Evolutionary conservation across 2,113 vertebrate genomes (phyloP).

Genomic region (Odontesthes bonariensis): DNA sequence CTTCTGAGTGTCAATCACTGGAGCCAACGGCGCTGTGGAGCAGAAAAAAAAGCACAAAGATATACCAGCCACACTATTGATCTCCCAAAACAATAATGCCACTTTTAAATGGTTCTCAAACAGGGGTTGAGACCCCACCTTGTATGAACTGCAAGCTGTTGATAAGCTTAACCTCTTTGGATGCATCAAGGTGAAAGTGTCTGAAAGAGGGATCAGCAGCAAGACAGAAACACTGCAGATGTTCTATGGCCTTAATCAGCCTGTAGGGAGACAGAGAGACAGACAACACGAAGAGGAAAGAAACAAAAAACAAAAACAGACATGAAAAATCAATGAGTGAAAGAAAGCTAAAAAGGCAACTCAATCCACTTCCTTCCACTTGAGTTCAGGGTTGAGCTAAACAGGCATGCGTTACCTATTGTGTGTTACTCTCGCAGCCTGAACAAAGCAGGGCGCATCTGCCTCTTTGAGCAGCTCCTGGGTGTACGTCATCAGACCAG

Average conservation of each 20-base stretch:
- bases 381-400: neutral
- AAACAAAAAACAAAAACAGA: neutral
- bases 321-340: neutral
- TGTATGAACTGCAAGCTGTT: constrained; percentile 89
- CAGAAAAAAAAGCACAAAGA: neutral
- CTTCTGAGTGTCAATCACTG: constrained; percentile 96
- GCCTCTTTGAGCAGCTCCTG: constrained; percentile 97
- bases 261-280: constrained; percentile 68
- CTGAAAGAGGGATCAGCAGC: constrained; percentile 89
- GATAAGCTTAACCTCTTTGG: constrained; percentile 90
- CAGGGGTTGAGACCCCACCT: constrained; percentile 77
- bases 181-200: constrained; percentile 90
- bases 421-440: constrained; percentile 93
- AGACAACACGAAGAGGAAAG: neutral
- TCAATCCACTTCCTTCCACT: neutral
- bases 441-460: constrained; percentile 94
- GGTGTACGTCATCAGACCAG: constrained; percentile 91
- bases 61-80: neutral
- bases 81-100: neutral
- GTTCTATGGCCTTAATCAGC: constrained; percentile 90
- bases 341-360: neutral
- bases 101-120: neutral
- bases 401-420: constrained; percentile 81
- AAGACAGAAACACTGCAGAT: constrained; percentile 90
- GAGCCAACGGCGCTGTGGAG: constrained; percentile 89